These are phyloP conservation scores for Aegithalos caudatus DNA, from an alignment of 2,113 vertebrate species.

Conservation along the genomic window DNA sequence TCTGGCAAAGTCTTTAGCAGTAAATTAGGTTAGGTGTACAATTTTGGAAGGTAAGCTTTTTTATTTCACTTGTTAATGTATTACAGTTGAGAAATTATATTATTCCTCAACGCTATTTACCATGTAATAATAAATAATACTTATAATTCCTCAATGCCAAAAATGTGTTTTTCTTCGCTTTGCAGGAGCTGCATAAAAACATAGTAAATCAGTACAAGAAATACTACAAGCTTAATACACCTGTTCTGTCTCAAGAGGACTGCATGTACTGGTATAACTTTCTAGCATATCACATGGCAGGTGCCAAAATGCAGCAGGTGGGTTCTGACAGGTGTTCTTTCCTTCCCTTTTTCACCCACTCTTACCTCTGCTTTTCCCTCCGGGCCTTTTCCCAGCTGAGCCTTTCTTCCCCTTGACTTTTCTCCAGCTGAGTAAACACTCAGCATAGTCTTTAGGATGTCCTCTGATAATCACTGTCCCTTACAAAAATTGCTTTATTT, in stretches of 20 bases:
- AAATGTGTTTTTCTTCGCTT: not conserved
- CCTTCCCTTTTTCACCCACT: not conserved
- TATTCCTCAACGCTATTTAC: not conserved
- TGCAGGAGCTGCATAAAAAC: conserved; percentile 88
- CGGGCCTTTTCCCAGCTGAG: not conserved
- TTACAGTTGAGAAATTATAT: not conserved
- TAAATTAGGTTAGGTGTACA: not conserved
- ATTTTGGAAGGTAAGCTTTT: not conserved
- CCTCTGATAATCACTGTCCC: not conserved
- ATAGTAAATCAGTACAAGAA: conserved; percentile 87
- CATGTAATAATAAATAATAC: not conserved
- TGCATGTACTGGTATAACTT: conserved; percentile 93
- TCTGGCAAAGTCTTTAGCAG: not conserved
- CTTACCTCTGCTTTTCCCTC: not conserved
- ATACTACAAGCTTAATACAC: conserved; percentile 67
- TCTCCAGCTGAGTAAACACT: not conserved
- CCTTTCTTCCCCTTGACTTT: not conserved
- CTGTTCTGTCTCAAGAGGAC: conserved; percentile 80
- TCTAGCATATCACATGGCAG: conserved; percentile 90
- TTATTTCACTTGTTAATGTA: not conserved
- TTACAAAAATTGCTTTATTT: not conserved
- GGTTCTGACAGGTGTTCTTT: not conserved
- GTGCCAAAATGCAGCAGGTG: conserved; percentile 87
- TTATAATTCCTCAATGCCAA: not conserved
- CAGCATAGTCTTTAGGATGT: not conserved